These are phyloP conservation scores for Hybognathus amarus DNA, from an alignment of 2,797 vertebrate species.

Conservation along the genomic window DNA sequence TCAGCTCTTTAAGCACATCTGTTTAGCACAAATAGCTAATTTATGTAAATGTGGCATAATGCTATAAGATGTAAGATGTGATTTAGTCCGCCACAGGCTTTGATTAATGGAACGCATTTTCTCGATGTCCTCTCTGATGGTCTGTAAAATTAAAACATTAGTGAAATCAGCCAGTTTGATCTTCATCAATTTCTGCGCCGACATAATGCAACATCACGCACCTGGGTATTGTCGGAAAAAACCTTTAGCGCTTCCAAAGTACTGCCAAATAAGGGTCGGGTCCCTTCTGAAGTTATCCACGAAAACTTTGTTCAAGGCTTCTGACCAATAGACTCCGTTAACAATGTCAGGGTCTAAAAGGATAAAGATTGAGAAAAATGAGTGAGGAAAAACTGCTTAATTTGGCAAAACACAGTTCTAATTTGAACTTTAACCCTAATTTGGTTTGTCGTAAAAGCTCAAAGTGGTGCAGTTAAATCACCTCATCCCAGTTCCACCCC, in stretches of 20 bases:
- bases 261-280: slow-evolving; percentile 96
- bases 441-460: slow-evolving; percentile 23
- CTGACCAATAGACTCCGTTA: slow-evolving; percentile 97
- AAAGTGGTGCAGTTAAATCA: slow-evolving; percentile 53
- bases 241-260: slow-evolving; percentile 96
- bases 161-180: slow-evolving; percentile 76
- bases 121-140: slow-evolving; percentile 77
- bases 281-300: slow-evolving; percentile 96
- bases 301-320: slow-evolving; percentile 97
- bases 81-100: slow-evolving; percentile 62
- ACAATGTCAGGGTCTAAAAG: slow-evolving; percentile 89
- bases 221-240: slow-evolving; percentile 98
- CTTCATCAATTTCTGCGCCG: slow-evolving; percentile 6
- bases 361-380: neutral
- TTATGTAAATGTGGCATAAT: slow-evolving; percentile 31
- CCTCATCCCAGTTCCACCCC: slow-evolving; percentile 57
- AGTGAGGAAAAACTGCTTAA: slow-evolving; percentile 23
- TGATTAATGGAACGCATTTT: slow-evolving; percentile 75
- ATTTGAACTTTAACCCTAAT: slow-evolving; percentile 71
- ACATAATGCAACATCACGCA: slow-evolving; percentile 65
- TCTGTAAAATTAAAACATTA: slow-evolving; percentile 82
- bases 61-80: slow-evolving; percentile 24
- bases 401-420: slow-evolving; percentile 46
- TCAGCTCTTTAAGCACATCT: slow-evolving; percentile 21
- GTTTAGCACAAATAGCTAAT: slow-evolving; percentile 39